These are phyloP conservation scores for Stictonetta naevosa DNA, from an alignment of 2,113 vertebrate genomes.

Conservation along the genomic window DNA sequence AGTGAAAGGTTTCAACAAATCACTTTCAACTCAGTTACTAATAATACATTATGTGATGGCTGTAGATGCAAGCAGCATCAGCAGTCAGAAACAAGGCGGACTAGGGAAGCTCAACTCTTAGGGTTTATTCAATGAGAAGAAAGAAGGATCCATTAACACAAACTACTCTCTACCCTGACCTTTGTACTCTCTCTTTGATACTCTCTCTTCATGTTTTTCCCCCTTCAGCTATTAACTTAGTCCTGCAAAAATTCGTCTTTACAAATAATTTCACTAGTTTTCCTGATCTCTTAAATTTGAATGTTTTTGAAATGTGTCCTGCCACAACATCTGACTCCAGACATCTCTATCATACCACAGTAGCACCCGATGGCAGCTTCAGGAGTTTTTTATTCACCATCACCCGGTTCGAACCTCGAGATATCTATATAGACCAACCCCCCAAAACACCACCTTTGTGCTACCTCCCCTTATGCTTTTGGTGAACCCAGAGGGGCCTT, in stretches of 20 bases:
- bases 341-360: neutral
- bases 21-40: neutral
- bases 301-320: neutral
- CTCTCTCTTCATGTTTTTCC: neutral
- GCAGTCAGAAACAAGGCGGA: neutral
- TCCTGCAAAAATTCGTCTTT: neutral
- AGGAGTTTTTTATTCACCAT: neutral
- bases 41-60: neutral
- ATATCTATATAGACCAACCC: neutral
- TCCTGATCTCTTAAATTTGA: neutral
- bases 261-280: neutral
- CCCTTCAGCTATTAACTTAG: neutral
- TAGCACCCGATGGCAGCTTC: rapidly evolving
- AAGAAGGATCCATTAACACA: neutral
- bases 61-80: neutral
- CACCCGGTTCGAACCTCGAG: neutral
- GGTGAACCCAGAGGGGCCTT: neutral
- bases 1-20: neutral
- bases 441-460: neutral
- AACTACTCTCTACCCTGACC: neutral
- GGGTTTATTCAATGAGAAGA: neutral
- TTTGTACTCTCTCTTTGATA: neutral
- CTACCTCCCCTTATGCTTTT: neutral
- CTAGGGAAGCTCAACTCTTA: neutral
- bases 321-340: neutral